phyloP scores from a whole-genome alignment of 2,113 vertebrate genomes.

The Mormoops blainvillei region DNA sequence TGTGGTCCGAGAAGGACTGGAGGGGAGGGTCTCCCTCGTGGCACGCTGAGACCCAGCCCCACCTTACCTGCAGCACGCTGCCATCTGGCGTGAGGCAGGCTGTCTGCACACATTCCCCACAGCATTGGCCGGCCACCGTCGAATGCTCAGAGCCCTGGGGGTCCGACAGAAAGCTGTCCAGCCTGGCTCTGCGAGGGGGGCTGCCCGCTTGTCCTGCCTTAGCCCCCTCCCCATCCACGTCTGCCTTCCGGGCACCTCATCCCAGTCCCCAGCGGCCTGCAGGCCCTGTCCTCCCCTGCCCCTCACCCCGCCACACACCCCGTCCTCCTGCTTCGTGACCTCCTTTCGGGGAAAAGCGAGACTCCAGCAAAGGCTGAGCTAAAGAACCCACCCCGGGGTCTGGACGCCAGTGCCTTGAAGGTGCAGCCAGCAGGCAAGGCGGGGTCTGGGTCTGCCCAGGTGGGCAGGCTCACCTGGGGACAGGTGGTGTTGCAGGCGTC shows the following conservation, averaged over 20 bases:
- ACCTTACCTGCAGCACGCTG: slow-evolving; percentile 52
- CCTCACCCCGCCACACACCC: too few relatives aligned
- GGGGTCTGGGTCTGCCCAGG: too few relatives aligned
- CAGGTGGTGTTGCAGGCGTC: slow-evolving; percentile 80
- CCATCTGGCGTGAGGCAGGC: slow-evolving; percentile 72
- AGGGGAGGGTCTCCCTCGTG: background rate
- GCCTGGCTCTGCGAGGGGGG: background rate
- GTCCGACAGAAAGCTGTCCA: background rate
- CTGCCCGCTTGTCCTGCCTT: background rate
- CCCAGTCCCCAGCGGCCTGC: background rate
- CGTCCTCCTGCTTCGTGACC: background rate
- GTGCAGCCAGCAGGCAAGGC: background rate
- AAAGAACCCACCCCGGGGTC: background rate
- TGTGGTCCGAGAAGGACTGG: rapidly evolving
- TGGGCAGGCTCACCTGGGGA: slow-evolving; percentile 61
- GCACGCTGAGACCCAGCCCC: background rate
- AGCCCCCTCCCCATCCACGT: background rate
- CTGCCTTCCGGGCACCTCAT: background rate
- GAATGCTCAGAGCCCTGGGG: slow-evolving; percentile 82
- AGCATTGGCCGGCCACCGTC: slow-evolving; percentile 77
- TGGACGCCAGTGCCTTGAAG: rapidly evolving
- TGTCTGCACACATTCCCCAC: slow-evolving; percentile 83
- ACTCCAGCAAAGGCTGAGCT: too few relatives aligned
- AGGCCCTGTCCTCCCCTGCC: background rate
- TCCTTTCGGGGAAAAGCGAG: background rate